These are phyloP conservation scores for Bujurquina vittata DNA, from an alignment of 2,113 vertebrate genomes.

Conservation along the genomic window DNA sequence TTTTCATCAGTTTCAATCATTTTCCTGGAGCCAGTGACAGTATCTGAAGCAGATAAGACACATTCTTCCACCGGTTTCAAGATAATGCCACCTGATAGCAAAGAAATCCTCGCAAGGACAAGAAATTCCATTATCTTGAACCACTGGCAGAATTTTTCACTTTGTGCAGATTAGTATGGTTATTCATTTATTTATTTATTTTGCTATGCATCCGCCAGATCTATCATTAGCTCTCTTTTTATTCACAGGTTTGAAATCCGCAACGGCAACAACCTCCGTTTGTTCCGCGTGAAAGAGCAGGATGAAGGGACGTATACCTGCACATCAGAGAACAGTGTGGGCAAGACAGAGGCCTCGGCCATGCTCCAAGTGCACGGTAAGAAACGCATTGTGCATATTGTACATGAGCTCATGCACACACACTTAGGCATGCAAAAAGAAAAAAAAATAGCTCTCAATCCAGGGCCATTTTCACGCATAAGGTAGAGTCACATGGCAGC, in stretches of 20 bases:
- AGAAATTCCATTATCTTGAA: conserved; percentile 31
- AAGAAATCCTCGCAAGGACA: conserved; percentile 11
- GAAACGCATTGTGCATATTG: conserved; percentile 59
- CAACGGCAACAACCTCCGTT: conserved; percentile 92
- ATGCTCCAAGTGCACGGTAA: conserved; percentile 94
- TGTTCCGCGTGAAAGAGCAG: conserved; percentile 88
- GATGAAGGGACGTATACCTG: conserved; percentile 96
- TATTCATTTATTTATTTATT: conserved; percentile 16
- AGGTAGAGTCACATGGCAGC: conserved; percentile 31
- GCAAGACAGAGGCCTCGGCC: conserved; percentile 94
- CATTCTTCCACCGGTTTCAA: conserved; percentile 26
- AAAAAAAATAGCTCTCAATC: conserved; percentile 5
- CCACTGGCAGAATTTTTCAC: conserved; percentile 13
- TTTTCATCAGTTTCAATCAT: conserved; percentile 25
- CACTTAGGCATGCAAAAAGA: conserved; percentile 16
- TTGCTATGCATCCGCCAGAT: neutral
- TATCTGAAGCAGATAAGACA: conserved; percentile 25
- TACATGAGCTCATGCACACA: neutral
- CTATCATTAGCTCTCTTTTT: conserved; percentile 30
- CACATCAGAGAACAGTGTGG: conserved; percentile 97
- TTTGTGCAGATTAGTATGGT: conserved; percentile 30
- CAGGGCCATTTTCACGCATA: conserved; percentile 14
- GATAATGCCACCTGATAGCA: conserved; percentile 28
- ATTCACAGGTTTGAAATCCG: conserved; percentile 91
- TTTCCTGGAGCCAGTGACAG: conserved; percentile 5